These are phyloP conservation scores for Cynoglossus semilaevis DNA, from an alignment of 2,113 vertebrate species.

Conservation along the genomic window DNA sequence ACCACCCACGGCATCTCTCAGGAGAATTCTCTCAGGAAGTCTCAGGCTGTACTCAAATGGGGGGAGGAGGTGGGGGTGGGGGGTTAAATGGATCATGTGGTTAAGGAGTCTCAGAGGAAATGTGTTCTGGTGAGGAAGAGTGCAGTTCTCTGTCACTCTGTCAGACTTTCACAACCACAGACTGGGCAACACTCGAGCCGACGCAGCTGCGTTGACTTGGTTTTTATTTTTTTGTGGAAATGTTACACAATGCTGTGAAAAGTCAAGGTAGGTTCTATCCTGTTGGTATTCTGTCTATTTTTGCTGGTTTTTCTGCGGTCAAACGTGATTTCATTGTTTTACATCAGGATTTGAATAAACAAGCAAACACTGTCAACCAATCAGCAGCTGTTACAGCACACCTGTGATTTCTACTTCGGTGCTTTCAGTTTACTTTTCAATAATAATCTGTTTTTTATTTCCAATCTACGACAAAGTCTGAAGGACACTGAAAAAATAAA, in stretches of 20 bases:
- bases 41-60: slow-evolving; percentile 37
- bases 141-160: slow-evolving; percentile 35
- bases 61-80: slow-evolving; percentile 47
- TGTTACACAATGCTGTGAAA: slow-evolving; percentile 58
- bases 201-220: slow-evolving; percentile 42
- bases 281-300: too few species aligned
- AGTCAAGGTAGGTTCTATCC: slow-evolving; percentile 59
- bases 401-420: too few species aligned
- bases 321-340: too few species aligned
- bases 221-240: slow-evolving; percentile 36
- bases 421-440: too few species aligned
- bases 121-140: slow-evolving; percentile 18
- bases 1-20: slow-evolving; percentile 12
- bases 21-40: slow-evolving; percentile 61
- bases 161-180: slow-evolving; percentile 52
- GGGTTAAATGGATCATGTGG: slow-evolving; percentile 60
- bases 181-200: slow-evolving; percentile 36
- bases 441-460: too few species aligned
- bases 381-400: too few species aligned
- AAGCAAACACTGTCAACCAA: too few species aligned
- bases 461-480: too few species aligned
- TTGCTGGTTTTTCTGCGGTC: too few species aligned
- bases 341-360: too few species aligned
- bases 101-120: slow-evolving; percentile 67
- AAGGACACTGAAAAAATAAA: too few species aligned